phyloP scores from a whole-genome alignment of 2,113 vertebrate species.

The Rattus rattus region DNA sequence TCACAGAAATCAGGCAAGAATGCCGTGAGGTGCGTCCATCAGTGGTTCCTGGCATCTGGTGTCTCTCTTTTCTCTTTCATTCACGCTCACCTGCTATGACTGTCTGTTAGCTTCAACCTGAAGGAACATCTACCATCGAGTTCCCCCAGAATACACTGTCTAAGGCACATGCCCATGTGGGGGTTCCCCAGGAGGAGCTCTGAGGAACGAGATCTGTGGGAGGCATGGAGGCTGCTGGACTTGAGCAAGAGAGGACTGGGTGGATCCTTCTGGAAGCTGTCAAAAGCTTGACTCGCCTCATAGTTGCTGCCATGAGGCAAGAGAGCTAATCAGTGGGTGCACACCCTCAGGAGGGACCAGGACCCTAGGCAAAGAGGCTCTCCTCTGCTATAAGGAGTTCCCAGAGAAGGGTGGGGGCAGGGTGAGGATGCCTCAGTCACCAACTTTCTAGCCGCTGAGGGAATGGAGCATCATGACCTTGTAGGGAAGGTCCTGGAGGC shows the following conservation, averaged over 20 bases:
- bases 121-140: background rate
- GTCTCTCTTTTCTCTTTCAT: constrained; percentile 11
- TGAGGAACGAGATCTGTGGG: background rate
- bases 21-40: background rate
- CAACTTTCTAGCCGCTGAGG: background rate
- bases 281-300: background rate
- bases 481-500: background rate
- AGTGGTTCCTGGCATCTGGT: background rate
- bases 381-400: background rate
- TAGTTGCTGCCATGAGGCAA: background rate
- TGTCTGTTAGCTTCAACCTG: background rate
- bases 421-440: background rate
- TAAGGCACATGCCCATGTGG: background rate
- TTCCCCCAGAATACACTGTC: constrained; percentile 8
- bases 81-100: background rate
- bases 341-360: background rate
- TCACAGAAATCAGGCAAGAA: constrained; percentile 34
- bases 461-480: background rate
- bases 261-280: background rate
- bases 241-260: background rate
- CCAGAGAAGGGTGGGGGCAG: background rate
- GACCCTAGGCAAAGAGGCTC: background rate
- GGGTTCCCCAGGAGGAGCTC: background rate
- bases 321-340: background rate
- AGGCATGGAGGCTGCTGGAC: background rate